Conservation (phyloP, 1,140 invertebrate species). For the Cydia pomonella region DNA sequence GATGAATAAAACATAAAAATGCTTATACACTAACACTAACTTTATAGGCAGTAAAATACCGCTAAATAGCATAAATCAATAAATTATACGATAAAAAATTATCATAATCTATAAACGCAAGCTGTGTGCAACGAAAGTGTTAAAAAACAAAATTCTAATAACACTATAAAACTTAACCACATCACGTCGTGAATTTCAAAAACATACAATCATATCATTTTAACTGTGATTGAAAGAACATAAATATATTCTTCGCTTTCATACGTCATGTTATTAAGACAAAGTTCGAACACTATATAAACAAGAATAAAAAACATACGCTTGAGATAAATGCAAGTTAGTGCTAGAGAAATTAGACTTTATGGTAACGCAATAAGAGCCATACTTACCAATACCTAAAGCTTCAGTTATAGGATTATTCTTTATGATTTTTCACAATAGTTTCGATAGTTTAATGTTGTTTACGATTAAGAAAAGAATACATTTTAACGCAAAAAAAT, state of each 20-base stretch:
- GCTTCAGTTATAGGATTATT: background rate
- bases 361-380: background rate
- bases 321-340: slow-evolving; percentile 2
- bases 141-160: slow-evolving; percentile 9
- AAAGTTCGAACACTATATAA: background rate
- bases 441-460: background rate
- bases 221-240: background rate
- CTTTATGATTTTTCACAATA: background rate
- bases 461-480: background rate
- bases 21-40: no score
- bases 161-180: background rate
- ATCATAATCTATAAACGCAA: background rate
- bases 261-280: no score
- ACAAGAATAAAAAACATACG: background rate
- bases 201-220: background rate
- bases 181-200: background rate
- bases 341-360: background rate
- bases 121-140: background rate
- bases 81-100: background rate
- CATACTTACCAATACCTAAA: background rate
- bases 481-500: no score
- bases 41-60: no score
- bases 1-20: no score
- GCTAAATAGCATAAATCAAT: background rate
- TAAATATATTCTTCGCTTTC: background rate